Evolutionary conservation across 1,140 invertebrate genomes (phyloP).

Genomic region (Aphis craccivora): DNA sequence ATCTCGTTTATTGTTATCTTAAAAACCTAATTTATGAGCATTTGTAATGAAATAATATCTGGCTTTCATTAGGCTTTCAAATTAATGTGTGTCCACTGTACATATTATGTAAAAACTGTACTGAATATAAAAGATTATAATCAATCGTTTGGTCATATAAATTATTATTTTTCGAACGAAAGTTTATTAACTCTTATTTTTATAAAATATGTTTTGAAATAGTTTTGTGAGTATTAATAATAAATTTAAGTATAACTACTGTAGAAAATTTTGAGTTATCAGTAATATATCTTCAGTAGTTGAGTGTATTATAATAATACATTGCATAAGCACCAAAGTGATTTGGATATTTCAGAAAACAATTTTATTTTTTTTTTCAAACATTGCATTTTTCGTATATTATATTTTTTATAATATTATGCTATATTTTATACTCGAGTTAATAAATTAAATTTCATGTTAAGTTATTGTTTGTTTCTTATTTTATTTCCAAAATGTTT

Average conservation of each 20-base stretch:
- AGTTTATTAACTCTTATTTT: neutral
- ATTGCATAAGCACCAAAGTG: neutral
- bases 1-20: neutral
- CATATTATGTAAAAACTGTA: neutral
- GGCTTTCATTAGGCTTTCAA: neutral
- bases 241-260: neutral
- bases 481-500: neutral
- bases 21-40: neutral
- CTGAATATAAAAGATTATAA: neutral
- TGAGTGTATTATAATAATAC: neutral
- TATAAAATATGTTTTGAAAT: conserved; percentile 4
- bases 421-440: neutral
- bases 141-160: neutral
- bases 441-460: neutral
- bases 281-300: neutral
- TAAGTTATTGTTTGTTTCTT: neutral
- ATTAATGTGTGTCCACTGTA: neutral
- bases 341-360: neutral
- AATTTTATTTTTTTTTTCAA: neutral
- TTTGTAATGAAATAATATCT: neutral
- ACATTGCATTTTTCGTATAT: neutral
- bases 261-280: neutral
- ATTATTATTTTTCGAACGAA: neutral
- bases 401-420: neutral
- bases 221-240: neutral